Evolutionary conservation across 2,888 invertebrate species (phyloP), one percentile per base, ranked within the genome.

Genomic region (Brenthis ino): DNA sequence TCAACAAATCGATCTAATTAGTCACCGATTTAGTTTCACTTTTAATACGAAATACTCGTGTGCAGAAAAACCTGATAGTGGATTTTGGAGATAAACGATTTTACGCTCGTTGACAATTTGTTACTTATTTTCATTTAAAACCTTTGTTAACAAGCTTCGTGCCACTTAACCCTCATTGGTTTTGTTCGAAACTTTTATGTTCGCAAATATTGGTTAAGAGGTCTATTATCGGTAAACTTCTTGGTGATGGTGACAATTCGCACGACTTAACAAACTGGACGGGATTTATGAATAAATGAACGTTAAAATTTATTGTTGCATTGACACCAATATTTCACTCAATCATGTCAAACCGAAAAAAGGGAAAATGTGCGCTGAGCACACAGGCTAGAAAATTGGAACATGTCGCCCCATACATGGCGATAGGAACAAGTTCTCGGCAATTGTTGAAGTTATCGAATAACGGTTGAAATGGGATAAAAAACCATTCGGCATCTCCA

Each of bases 301-400:
- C 83, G 83, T 86, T 74, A 85, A 88, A 85, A 86, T 89, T 90
- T 89, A 91, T 89, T 88, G 86, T 87, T 87, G 83, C 86, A 86
- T 86, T 89, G 91, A 89, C 91, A 92, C 88, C 88, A 82, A 89
- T 87, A 85, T 80, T 84, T 87, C 86, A 84, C 79, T 75, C 76
- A 75, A 76, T 76, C 75, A 61, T 67, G 82, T 80, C 82, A 82
- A 82, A 81, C 76, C 75, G 73, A 82, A 90, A 91, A 89, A 92
- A 85, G 81, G 84, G 83, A 84, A 82, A 84, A 84, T 80, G 70
- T 74, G 76, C 77, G 82, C 80, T 82, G 85, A 81, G 37, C 37
- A 11, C 37, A 11, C 37, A 11, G 85, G 83, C 87, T 92, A 91
- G 91, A 91, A 90, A 92, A 92, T 91, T 84, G 89, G 87, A 88